These are phyloP conservation scores for Pachycephus smyrnensis DNA, from an alignment of 2,888 invertebrate species.

Conservation along the genomic window DNA sequence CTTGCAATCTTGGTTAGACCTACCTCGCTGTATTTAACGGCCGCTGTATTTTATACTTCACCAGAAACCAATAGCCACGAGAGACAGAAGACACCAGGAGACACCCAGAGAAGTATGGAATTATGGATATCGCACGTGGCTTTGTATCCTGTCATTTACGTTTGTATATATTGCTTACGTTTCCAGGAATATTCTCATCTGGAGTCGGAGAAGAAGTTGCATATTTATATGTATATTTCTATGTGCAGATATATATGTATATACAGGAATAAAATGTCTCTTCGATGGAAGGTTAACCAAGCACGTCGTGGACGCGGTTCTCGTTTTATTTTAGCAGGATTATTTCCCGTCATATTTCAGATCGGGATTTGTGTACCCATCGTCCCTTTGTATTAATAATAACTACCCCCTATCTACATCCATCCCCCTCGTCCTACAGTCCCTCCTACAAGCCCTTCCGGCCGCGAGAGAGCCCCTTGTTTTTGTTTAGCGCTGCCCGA, in stretches of 20 bases:
- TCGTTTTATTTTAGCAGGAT: constrained; percentile 58
- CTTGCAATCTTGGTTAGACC: constrained; percentile 48
- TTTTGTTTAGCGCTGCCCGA: constrained; percentile 53
- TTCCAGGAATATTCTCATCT: not conserved
- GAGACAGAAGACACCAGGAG: not conserved
- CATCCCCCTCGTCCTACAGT: constrained; percentile 27
- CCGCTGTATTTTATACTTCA: constrained; percentile 53
- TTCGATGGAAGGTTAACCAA: constrained; percentile 2
- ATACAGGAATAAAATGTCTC: not conserved
- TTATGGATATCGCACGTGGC: not conserved
- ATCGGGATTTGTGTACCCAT: constrained; percentile 61
- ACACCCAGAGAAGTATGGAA: not conserved
- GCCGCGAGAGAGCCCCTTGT: constrained; percentile 41
- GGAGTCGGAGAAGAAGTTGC: not conserved
- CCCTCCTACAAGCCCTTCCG: constrained; percentile 25
- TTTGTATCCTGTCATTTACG: not conserved
- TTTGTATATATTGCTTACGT: not conserved
- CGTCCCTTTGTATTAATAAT: constrained; percentile 60
- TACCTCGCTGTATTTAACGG: constrained; percentile 51
- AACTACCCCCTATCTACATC: constrained; percentile 37
- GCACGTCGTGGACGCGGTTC: constrained; percentile 22
- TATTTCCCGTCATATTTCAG: constrained; percentile 63
- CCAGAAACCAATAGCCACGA: constrained; percentile 45
- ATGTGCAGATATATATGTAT: not conserved
- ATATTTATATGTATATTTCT: not conserved